Evolutionary conservation across 30 jellyfish, hydroid and myxozoan species (phyloP).

Genomic region (Morbakka virulenta): DNA sequence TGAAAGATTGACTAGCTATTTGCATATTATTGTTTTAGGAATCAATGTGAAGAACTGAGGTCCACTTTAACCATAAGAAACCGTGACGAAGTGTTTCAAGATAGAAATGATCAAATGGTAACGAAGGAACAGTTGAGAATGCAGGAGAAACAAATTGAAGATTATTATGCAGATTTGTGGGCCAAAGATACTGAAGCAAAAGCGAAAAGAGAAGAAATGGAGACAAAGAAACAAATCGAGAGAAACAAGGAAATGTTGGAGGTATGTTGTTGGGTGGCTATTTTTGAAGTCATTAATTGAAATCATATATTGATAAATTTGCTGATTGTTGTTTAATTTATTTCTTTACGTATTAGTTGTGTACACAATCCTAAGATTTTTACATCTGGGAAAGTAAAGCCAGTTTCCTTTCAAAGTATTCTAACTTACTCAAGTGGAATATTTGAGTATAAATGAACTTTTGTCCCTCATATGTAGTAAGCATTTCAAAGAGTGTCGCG

Average conservation of each 20-base stretch:
- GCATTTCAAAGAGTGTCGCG: no score
- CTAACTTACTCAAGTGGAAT: no score
- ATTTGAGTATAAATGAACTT: no score
- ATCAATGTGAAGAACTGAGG: slow-evolving; percentile 83
- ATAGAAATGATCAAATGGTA: slow-evolving; percentile 59
- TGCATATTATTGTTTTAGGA: slow-evolving; percentile 20
- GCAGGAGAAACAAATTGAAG: slow-evolving; percentile 49
- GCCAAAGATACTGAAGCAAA: slow-evolving; percentile 67
- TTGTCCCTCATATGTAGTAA: no score
- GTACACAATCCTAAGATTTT: no score
- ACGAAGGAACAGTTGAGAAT: slow-evolving; percentile 30
- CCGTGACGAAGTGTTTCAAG: slow-evolving; percentile 72
- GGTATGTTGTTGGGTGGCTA: slow-evolving; percentile 5
- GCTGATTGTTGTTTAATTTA: no score
- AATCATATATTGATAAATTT: no score
- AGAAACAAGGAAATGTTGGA: slow-evolving; percentile 67
- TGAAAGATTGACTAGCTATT: no score
- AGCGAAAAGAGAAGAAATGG: slow-evolving; percentile 69
- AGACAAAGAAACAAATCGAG: slow-evolving; percentile 58
- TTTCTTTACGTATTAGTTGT: no score
- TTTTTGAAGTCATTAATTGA: no score
- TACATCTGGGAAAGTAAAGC: no score
- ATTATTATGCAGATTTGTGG: slow-evolving; percentile 75
- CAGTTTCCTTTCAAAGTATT: no score
- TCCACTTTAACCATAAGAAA: slow-evolving; percentile 41